These are phyloP conservation scores for Myathropa florea DNA, from an alignment of 2,888 invertebrate genomes.

Conservation along the genomic window DNA sequence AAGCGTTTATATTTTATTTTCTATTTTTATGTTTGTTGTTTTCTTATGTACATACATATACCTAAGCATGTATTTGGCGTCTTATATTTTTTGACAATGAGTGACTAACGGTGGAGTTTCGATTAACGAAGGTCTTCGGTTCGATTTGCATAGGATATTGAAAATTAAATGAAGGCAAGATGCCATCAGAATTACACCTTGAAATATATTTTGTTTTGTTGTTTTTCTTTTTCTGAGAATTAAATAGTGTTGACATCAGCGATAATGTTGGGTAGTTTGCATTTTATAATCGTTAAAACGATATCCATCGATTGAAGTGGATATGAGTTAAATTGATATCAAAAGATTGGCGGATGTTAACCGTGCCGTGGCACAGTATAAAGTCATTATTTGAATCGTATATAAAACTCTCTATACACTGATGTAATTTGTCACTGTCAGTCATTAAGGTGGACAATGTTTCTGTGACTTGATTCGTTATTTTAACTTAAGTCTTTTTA, in stretches of 20 bases:
- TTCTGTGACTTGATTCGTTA: background rate
- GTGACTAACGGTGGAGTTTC: conserved; percentile 58
- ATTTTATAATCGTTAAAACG: background rate
- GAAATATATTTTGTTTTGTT: conserved; percentile 29
- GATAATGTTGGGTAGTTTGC: conserved; percentile 24
- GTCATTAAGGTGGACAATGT: background rate
- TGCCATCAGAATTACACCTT: conserved; percentile 25
- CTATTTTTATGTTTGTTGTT: background rate
- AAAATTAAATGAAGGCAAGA: conserved; percentile 54
- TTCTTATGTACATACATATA: background rate
- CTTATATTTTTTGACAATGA: conserved; percentile 49
- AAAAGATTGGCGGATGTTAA: background rate
- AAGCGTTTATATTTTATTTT: conserved; percentile 9
- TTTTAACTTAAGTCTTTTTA: too few relatives aligned
- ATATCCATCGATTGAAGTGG: background rate
- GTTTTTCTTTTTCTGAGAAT: conserved; percentile 27
- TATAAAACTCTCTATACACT: background rate
- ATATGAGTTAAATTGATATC: conserved; percentile 7
- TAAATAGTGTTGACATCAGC: conserved; percentile 42
- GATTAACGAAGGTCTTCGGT: conserved; percentile 41
- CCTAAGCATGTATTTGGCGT: background rate
- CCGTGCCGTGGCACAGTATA: background rate
- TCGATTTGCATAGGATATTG: conserved; percentile 60
- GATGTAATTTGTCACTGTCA: background rate
- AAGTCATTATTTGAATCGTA: background rate